phyloP scores from a whole-genome alignment of 2,113 vertebrate genomes.

The Cyanoderma ruficeps region DNA sequence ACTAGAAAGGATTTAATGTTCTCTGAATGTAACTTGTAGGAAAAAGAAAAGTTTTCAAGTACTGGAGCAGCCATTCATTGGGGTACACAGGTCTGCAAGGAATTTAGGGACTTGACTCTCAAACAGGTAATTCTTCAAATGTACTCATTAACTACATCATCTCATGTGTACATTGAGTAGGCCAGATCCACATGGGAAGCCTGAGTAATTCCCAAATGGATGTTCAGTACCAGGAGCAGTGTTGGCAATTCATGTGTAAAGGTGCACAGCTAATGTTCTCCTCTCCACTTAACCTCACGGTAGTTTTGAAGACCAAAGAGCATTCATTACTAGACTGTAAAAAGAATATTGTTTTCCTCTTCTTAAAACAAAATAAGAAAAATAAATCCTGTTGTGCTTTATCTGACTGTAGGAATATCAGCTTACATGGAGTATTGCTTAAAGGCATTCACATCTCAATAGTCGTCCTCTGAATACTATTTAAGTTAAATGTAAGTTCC shows the following conservation, averaged over 20 bases:
- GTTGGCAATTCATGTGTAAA: neutral
- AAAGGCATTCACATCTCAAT: neutral
- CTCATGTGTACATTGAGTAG: neutral
- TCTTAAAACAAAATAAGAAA: neutral
- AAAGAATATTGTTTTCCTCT: neutral
- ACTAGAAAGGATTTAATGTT: neutral
- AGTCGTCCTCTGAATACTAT: neutral
- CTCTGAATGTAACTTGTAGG: neutral
- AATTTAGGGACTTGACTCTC: neutral
- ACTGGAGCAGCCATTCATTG: neutral
- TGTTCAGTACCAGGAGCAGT: neutral
- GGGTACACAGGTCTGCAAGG: neutral
- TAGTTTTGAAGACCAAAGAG: neutral
- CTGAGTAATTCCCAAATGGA: neutral
- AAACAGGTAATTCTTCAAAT: neutral
- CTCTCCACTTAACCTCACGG: accelerated
- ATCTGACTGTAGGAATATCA: neutral
- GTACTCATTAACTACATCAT: neutral
- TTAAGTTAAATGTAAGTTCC: neutral
- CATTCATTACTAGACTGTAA: neutral
- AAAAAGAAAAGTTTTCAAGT: neutral
- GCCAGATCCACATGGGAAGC: neutral
- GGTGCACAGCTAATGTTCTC: neutral
- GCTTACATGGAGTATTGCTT: neutral
- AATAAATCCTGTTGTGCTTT: neutral